Evolutionary conservation across 2,888 invertebrate species (phyloP).

Genomic region (Brassicogethes aeneus): DNA sequence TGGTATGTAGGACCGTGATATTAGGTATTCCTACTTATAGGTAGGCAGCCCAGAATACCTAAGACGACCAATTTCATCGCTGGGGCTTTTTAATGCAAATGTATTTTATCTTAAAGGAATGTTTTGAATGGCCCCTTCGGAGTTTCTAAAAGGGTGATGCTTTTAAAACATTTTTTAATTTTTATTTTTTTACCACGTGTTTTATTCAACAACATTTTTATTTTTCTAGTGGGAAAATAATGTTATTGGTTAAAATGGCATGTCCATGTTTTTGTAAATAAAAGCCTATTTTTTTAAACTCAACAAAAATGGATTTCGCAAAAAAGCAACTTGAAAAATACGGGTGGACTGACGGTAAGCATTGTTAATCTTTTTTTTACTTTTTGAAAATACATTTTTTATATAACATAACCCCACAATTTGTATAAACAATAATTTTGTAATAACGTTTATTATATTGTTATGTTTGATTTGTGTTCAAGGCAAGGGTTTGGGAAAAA

Average conservation of each 20-base stretch:
- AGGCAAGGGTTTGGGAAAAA: conserved; percentile 80
- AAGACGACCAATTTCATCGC: no score
- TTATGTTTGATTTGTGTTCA: conserved; percentile 10
- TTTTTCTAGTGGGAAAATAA: background rate
- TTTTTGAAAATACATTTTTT: conserved; percentile 3
- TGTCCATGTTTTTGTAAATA: background rate
- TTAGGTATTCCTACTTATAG: no score
- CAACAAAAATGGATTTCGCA: conserved; percentile 60
- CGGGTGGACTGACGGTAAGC: conserved; percentile 62
- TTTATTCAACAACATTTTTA: no score
- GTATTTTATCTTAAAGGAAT: no score
- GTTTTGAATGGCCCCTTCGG: no score
- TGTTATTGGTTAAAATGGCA: background rate
- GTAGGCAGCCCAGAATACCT: no score
- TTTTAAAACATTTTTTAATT: no score
- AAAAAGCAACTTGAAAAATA: conserved; percentile 63
- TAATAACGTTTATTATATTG: background rate
- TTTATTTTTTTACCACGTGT: no score
- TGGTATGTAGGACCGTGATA: no score
- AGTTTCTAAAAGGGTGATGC: no score
- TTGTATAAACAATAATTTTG: conserved; percentile 3
- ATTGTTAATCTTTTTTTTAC: conserved; percentile 4
- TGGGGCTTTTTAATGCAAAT: no score
- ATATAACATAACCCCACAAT: background rate
- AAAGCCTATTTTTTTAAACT: no score